These are phyloP conservation scores for Clytia hemisphaerica DNA, from an alignment of 30 jellyfish, hydroid and myxozoan species.

Conservation along the genomic window DNA sequence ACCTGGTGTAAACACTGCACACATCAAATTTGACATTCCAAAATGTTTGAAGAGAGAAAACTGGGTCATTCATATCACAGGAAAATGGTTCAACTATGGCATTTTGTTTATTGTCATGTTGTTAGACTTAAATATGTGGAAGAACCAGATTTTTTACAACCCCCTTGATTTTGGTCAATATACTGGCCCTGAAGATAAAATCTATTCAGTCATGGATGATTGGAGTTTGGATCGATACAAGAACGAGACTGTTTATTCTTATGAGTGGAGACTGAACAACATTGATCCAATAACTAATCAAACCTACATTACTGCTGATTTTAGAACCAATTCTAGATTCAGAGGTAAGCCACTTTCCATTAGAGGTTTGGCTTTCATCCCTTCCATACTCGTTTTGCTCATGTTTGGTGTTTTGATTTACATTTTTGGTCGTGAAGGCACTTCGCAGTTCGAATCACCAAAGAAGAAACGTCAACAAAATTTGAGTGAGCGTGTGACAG, in stretches of 20 bases:
- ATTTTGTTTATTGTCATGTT: conserved; percentile 70
- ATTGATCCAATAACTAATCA: conserved; percentile 43
- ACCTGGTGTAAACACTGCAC: conserved; percentile 91
- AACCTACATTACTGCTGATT: conserved; percentile 48
- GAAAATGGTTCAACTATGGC: conserved; percentile 94
- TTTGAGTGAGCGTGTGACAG: too few relatives aligned
- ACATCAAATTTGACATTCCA: conserved; percentile 60
- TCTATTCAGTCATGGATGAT: conserved; percentile 49
- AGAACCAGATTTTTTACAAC: conserved; percentile 75
- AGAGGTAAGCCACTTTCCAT: conserved; percentile 52
- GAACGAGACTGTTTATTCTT: conserved; percentile 58
- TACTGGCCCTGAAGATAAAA: conserved; percentile 75
- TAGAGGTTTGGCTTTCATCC: conserved; percentile 68
- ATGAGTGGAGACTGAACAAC: conserved; percentile 73
- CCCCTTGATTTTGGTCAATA: conserved; percentile 82
- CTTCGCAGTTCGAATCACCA: conserved; percentile 5
- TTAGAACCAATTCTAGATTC: conserved; percentile 56
- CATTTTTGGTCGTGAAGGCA: conserved; percentile 71
- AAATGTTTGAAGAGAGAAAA: conserved; percentile 53
- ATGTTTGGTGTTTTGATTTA: conserved; percentile 63
- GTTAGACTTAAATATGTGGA: conserved; percentile 88
- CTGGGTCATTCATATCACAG: conserved; percentile 76
- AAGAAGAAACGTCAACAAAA: not conserved
- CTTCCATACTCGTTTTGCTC: conserved; percentile 44
- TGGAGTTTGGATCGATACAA: conserved; percentile 34